phyloP scores from a whole-genome alignment of 2,888 invertebrate species.

The Andrena fulva region DNA sequence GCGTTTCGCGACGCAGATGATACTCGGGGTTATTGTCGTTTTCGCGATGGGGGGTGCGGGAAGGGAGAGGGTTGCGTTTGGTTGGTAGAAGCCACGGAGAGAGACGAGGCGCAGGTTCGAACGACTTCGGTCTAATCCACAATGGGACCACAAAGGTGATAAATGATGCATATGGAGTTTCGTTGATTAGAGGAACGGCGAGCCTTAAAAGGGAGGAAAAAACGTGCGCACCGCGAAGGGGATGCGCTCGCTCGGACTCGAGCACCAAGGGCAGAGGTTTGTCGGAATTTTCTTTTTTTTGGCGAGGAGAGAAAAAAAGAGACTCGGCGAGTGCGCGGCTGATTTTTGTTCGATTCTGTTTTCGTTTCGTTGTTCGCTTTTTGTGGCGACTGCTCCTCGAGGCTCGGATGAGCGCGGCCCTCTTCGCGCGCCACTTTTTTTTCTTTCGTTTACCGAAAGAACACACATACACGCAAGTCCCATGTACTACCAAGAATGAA shows the following conservation, averaged over 20 bases:
- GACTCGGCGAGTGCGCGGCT: not conserved
- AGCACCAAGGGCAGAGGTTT: constrained; percentile 24
- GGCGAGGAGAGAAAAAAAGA: not conserved
- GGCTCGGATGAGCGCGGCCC: constrained; percentile 19
- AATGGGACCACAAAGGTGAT: constrained; percentile 83
- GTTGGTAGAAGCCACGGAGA: not conserved
- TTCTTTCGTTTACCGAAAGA: constrained; percentile 50
- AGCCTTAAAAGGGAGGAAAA: constrained; percentile 63
- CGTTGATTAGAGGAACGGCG: constrained; percentile 73
- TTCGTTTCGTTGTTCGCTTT: constrained; percentile 21
- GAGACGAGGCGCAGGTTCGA: constrained; percentile 49
- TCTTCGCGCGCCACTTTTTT: constrained; percentile 37
- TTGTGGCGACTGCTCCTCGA: not conserved
- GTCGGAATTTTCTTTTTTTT: constrained; percentile 16
- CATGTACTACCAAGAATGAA: constrained; percentile 78
- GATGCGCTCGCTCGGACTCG: constrained; percentile 17
- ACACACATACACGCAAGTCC: constrained; percentile 73
- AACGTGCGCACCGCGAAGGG: constrained; percentile 8
- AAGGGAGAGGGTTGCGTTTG: not conserved
- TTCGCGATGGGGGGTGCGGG: not conserved
- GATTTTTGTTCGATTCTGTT: constrained; percentile 34
- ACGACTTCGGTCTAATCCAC: constrained; percentile 79
- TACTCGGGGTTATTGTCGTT: too few relatives aligned
- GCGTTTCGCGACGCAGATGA: too few relatives aligned
- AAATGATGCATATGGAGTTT: constrained; percentile 78